Base-by-base conservation (phyloP, 2,797 vertebrate genomes). In the Dendrocincla tyrannina region DNA sequence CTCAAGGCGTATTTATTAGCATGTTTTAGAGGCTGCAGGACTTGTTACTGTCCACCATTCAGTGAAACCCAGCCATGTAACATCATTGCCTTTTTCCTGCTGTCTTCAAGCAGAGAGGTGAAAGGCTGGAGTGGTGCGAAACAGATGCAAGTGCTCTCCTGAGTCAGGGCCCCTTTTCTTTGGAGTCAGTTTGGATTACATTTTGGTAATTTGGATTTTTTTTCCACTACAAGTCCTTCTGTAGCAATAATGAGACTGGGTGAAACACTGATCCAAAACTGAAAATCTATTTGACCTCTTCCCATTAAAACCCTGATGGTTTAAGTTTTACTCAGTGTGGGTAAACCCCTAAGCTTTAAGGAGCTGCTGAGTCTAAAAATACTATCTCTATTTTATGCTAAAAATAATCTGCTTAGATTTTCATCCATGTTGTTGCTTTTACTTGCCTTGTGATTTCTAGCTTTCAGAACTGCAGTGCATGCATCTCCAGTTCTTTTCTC, bases 401-500 rank as follows among this genome's bases (percentile, higher is more conserved):
- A 89, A 88, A 84, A 42, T 73, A 84, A 81, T 37, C 58, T 64
- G 50, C 46, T 78, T 94, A 78, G 62, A 42, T 91, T 90, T 90
- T 78, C 47, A 82, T 63, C 55, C 42, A 11, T 22, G 1, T 37
- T 81, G 30, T 73, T 89, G 30, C 63, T 89, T 93, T 91, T 82
- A 66, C n/a, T 85, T 89, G 25, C 28, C 25, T 82, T 67, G 27
- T 76, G 62, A 59, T 89, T 79, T 93, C 39, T 55, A 79, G 35
- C 49, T 88, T 85, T 63, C 55, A 82, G 63, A 91, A 37, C 46
- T 73, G 9, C 70, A 79, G 19, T 35, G 7, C 23, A 4, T 72
- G 67, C 39, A 47, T 59, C 47, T 75, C 69, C 37, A n/a, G 20
- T 46, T 62, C 44, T 80, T 80, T 78, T 56, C 39, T 72, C 53